Evolutionary conservation across 1,140 invertebrate genomes (phyloP).

Genomic region (Conus ventricosus): DNA sequence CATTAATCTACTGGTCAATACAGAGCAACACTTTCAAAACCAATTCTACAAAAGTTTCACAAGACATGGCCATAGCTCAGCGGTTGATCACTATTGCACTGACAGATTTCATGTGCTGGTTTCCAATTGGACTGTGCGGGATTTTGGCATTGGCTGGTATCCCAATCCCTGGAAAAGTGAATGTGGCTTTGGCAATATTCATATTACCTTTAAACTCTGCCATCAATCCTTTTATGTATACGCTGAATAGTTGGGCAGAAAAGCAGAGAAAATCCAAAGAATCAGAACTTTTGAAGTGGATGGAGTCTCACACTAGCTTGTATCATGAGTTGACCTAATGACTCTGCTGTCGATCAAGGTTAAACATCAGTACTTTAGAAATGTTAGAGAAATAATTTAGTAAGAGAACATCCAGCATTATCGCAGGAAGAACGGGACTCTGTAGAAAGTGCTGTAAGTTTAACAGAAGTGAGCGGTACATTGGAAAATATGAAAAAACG

Average conservation of each 20-base stretch:
- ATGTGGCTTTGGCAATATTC: conserved; percentile 7
- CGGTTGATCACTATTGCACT: conserved; percentile 41
- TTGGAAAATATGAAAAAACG: too few relatives aligned
- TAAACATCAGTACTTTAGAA: too few relatives aligned
- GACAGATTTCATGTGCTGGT: conserved; percentile 54
- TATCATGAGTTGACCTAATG: too few relatives aligned
- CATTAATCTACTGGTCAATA: conserved; percentile 38
- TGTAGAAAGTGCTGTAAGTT: too few relatives aligned
- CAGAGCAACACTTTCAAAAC: background rate
- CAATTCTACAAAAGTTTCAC: conserved; percentile 5
- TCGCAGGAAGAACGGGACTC: too few relatives aligned
- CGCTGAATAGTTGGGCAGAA: background rate
- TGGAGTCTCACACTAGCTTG: too few relatives aligned
- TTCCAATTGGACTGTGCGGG: conserved; percentile 50
- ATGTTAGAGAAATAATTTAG: too few relatives aligned
- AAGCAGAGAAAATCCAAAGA: too few relatives aligned
- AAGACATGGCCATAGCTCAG: conserved; percentile 45
- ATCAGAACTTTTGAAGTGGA: too few relatives aligned
- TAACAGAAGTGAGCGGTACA: too few relatives aligned
- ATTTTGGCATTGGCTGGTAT: conserved; percentile 21
- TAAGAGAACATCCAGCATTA: too few relatives aligned
- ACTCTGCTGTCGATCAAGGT: too few relatives aligned
- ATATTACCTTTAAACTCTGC: conserved; percentile 40
- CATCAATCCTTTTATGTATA: conserved; percentile 36
- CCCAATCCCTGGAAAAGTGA: background rate